Evolutionary conservation across 2,113 vertebrate genomes (phyloP).

Genomic region (Sapayoa aenigma): DNA sequence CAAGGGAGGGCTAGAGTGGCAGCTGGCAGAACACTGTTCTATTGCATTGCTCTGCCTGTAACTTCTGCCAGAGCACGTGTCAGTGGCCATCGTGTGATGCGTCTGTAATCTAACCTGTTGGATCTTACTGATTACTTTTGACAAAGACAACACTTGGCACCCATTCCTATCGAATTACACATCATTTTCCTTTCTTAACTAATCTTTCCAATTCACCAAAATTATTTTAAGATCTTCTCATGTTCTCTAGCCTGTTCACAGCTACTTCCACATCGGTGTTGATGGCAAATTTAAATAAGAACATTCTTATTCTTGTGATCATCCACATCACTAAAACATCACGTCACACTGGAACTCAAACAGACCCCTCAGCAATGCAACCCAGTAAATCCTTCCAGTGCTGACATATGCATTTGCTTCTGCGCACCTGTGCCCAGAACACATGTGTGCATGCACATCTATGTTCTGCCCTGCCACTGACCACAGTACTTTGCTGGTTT

Average conservation of each 20-base stretch:
- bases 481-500: background rate
- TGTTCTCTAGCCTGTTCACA: background rate
- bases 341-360: background rate
- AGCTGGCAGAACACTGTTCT: background rate
- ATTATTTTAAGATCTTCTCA: background rate
- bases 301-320: background rate
- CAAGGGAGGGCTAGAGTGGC: background rate
- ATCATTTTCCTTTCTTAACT: background rate
- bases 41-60: background rate
- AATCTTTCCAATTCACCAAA: background rate
- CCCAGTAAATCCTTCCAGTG: background rate
- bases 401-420: background rate
- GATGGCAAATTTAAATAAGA: background rate
- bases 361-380: background rate
- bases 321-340: background rate
- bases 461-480: background rate
- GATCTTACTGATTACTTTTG: background rate
- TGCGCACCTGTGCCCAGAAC: background rate
- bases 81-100: accelerated
- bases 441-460: accelerated
- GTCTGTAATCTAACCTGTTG: background rate
- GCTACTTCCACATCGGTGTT: background rate
- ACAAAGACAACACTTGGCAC: background rate
- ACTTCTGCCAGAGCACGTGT: background rate
- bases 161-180: background rate